Evolutionary conservation across 2,797 vertebrate genomes (phyloP).

Genomic region (Kryptolebias ocellatus): DNA sequence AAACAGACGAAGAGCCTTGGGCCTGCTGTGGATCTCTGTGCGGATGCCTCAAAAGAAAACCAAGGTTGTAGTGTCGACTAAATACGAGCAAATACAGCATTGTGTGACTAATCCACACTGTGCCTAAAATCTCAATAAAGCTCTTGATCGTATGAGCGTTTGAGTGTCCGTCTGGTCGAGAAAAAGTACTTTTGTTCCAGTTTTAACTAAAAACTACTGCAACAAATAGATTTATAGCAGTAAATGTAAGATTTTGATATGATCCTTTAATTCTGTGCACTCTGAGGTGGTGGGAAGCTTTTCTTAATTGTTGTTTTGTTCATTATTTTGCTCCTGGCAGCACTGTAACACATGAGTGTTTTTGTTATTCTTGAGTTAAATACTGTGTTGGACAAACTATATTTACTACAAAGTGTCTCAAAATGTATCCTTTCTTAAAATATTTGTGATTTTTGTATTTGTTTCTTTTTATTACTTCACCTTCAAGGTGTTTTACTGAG

Average conservation of each 20-base stretch:
- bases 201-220: slow-evolving; percentile 9
- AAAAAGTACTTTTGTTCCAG: not conserved
- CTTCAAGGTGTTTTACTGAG: not conserved
- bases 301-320: not conserved
- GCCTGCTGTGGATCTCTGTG: slow-evolving; percentile 51
- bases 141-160: slow-evolving; percentile 2
- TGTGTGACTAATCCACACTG: not conserved
- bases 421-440: too few relatives aligned
- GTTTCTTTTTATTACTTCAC: not conserved
- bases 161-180: slow-evolving; percentile 4
- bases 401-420: not conserved
- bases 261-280: not conserved
- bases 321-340: not conserved
- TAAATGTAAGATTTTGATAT: too few relatives aligned
- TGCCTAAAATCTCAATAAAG: not conserved
- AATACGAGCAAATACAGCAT: not conserved
- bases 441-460: not conserved
- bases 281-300: not conserved
- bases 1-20: slow-evolving; percentile 74
- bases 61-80: slow-evolving; percentile 4
- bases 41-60: slow-evolving; percentile 69
- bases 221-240: not conserved
- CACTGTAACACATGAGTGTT: not conserved
- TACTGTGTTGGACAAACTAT: not conserved
- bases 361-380: not conserved